These are phyloP conservation scores for Drosophila persimilis DNA, from an alignment of 1,140 invertebrate species.

Conservation along the genomic window DNA sequence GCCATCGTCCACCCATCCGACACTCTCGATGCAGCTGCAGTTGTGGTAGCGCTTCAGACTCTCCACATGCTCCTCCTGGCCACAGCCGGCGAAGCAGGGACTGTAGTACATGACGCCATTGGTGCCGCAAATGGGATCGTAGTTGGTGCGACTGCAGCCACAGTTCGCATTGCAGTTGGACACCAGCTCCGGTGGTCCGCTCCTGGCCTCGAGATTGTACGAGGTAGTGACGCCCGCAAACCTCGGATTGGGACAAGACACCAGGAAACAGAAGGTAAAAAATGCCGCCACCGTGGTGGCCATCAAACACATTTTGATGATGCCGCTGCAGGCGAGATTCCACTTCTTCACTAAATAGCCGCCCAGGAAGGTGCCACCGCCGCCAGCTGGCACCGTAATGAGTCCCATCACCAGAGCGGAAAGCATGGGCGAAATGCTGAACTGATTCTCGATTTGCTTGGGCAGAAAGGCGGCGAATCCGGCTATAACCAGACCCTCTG, in stretches of 20 bases:
- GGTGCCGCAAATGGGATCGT: conserved; percentile 88
- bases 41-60: conserved; percentile 83
- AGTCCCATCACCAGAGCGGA: conserved; percentile 90
- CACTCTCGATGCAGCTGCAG: conserved; percentile 84
- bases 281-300: conserved; percentile 85
- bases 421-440: conserved; percentile 88
- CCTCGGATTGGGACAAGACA: conserved; percentile 89
- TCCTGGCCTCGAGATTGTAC: conserved; percentile 77
- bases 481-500: conserved; percentile 90
- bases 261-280: conserved; percentile 87
- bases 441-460: conserved; percentile 93
- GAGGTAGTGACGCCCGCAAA: conserved; percentile 89
- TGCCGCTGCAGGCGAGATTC: conserved; percentile 88
- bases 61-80: conserved; percentile 76
- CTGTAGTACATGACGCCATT: conserved; percentile 93
- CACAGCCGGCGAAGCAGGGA: conserved; percentile 92
- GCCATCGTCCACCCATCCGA: conserved; percentile 18
- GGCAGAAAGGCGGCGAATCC: conserved; percentile 93
- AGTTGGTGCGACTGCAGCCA: conserved; percentile 84
- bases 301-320: conserved; percentile 89
- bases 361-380: conserved; percentile 91
- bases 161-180: conserved; percentile 87
- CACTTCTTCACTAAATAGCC: conserved; percentile 91
- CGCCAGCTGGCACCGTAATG: conserved; percentile 89
- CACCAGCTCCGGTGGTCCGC: conserved; percentile 60